Base-by-base conservation (phyloP, 2,113 vertebrate species). In the Hepsetus odoe region DNA sequence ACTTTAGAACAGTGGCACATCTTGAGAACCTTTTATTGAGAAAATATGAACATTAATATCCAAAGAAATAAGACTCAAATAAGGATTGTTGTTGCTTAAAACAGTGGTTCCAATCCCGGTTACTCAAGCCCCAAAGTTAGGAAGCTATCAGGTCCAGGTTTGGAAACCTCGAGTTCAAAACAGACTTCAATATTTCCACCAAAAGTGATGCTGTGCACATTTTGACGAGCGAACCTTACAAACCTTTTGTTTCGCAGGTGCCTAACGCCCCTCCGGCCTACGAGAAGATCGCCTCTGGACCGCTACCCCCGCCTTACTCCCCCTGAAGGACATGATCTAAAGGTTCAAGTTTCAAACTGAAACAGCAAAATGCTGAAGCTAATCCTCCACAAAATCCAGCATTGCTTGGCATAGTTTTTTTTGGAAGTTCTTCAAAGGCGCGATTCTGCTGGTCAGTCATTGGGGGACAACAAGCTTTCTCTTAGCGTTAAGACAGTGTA, bases 201-300 rank as follows among this genome's bases (percentile, higher is more conserved):
- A n/a, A n/a, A n/a, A n/a, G n/a, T n/a, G n/a, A n/a, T 42, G 40
- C 40, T 42, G 40, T 42, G 40, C 9, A 12, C 9, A 42, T 42
- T 42, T 4, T 53, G n/a, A 20, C n/a, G n/a, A 10, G n/a, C 1
- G 11, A 10, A 2, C 14, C n/a, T 35, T 20, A 73, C n/a, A 80
- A 24, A 44, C 20, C 32, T 55, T 65, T 28, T 81, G 30, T 84
- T n/a, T 46, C 82, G 28, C 61, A 98, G 97, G 84, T 95, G 79
- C 94, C 97, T 2, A 94, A 95, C 65, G 96, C 96, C 73, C 96
- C 96, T 51, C 97, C 96, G 74, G 92, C 95, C 72, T 99, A 98
- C 73, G 96, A 97, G 65, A 98, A 96, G 92, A 86, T 96, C 71
- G 87, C 91, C 59, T 76, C 88, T 38, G 93, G 92, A 12, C 90